Evolutionary conservation across 2,113 vertebrate genomes (phyloP).

Genomic region (Vicugna pacos): DNA sequence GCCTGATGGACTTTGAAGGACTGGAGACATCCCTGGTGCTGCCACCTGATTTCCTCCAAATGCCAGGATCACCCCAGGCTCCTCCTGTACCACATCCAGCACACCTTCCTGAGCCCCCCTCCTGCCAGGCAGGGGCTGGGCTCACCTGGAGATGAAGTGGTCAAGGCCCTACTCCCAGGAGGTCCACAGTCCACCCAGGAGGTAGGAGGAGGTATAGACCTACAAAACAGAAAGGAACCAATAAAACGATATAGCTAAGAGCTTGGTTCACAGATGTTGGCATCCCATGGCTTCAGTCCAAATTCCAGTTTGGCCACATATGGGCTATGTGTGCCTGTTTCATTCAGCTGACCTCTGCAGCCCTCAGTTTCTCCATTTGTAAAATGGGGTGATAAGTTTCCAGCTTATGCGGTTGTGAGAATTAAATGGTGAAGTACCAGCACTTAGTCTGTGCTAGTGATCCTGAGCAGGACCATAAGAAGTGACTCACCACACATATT

Average conservation of each 20-base stretch:
- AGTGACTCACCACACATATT: neutral
- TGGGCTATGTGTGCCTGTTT: neutral
- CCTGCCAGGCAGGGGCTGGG: neutral
- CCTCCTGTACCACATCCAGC: neutral
- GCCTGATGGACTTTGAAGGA: neutral
- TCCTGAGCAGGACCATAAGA: neutral
- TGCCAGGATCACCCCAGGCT: neutral
- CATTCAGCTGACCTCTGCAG: neutral
- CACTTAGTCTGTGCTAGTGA: neutral
- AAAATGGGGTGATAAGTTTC: neutral
- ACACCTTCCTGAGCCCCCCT: neutral
- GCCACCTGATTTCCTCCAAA: neutral
- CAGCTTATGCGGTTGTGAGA: neutral
- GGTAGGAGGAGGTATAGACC: neutral
- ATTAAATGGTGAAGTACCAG: neutral
- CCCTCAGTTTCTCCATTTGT: constrained; percentile 26
- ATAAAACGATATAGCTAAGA: neutral
- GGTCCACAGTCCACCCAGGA: neutral
- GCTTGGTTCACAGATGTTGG: neutral
- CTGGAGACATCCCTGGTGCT: neutral
- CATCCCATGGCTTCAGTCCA: neutral
- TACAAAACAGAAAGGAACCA: neutral
- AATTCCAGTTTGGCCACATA: neutral
- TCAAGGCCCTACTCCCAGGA: neutral
- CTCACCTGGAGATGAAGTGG: neutral